Conservation (phyloP, 1,140 invertebrate species). For the Bombus pascuorum region DNA sequence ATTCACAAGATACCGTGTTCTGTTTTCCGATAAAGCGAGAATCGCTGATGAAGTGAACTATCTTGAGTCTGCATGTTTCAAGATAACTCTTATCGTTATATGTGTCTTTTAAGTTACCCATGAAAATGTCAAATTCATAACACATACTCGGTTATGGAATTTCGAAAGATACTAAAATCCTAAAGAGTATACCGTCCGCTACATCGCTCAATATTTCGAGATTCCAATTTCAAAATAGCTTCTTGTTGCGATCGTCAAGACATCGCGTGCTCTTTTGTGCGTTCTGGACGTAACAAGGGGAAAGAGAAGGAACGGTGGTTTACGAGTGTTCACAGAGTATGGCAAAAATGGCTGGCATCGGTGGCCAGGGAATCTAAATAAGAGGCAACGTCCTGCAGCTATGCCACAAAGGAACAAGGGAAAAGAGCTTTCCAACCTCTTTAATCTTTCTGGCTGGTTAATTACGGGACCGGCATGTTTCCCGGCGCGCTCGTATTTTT, state of each 20-base stretch:
- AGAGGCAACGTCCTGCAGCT: slow-evolving; percentile 32
- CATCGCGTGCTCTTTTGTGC: not conserved
- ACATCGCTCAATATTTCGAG: no score
- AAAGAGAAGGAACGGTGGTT: not conserved
- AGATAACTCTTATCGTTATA: no score
- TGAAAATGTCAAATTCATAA: no score
- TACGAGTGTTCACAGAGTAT: not conserved
- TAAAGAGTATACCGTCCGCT: no score
- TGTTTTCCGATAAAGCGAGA: no score
- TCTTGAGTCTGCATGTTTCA: no score
- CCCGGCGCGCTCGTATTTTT: slow-evolving; percentile 33
- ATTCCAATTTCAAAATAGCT: not conserved
- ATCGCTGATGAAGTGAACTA: no score
- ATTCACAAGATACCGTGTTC: no score
- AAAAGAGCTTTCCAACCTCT: slow-evolving; percentile 39
- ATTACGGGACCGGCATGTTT: slow-evolving; percentile 45
- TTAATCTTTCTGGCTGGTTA: slow-evolving; percentile 61
- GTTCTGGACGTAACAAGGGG: not conserved
- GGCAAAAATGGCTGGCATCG: not conserved
- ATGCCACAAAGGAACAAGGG: slow-evolving; percentile 36
- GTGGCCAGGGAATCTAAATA: slow-evolving; percentile 12
- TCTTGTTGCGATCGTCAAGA: not conserved
- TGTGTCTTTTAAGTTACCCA: no score
- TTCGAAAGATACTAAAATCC: no score
- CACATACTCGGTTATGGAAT: no score